Evolutionary conservation across 1,140 invertebrate genomes (phyloP), one percentile per base, ranked within the genome.

Genomic region (Capitella teleta): DNA sequence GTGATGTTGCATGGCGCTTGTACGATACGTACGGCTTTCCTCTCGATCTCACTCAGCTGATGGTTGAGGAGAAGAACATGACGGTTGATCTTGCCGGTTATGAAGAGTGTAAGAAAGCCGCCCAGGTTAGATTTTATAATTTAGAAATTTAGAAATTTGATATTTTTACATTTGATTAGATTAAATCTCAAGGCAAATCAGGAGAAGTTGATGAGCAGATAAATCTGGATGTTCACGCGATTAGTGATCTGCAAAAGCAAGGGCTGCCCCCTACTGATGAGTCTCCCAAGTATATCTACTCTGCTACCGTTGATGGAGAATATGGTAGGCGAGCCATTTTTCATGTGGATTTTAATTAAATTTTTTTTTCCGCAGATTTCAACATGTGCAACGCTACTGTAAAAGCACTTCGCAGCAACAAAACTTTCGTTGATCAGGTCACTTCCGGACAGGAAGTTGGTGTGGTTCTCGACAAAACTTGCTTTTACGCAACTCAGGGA

Each of bases 1-100:
- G 95, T 51, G 89, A 98, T 70, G 81, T 98, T 53, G 94, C 93
- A 1, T 99, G 95, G 95, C 77, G 90, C 40, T 74, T 99, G 32
- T 98, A 98, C 70, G 95, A 99, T 66, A 99, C 95, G 1, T 98
- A 98, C 70, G 96, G 95, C 14, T 99, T 98, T 67, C 95, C 96
- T 3, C 81, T 98, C 49, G 96, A 98, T 78, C 78, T 99, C 28
- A 99, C 96, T 1, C 82, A 88, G 59, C 74, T 99, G 1, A 99
- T 99, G 93, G 84, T 84, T 40, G 94, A 98, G 77, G 96, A 99
- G 74, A 90, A 87, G 66, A 86, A 85, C 8, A 70, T 98, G 1
- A 68, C 69, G 41, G 82, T 98, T 53, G 88, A 99, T 69, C 84
- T 92, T 81, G 73, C 67, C 26, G 82, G 75, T 28, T 99, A 96